Evolutionary conservation across 2,888 invertebrate species (phyloP).

Genomic region (Aquatica leii): DNA sequence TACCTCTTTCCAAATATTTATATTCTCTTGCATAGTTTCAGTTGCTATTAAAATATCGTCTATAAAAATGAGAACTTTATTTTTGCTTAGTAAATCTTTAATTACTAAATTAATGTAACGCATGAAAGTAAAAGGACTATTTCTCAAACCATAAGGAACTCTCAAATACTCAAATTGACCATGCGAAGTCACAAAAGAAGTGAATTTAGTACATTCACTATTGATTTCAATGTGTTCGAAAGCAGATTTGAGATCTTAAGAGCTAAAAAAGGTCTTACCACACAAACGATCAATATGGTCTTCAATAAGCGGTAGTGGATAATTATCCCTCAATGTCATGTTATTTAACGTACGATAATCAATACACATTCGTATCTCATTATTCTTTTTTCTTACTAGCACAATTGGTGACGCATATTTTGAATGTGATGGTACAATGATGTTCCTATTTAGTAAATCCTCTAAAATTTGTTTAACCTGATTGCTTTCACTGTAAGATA

Average conservation of each 20-base stretch:
- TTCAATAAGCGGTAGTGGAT: conserved; percentile 36
- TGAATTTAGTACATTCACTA: conserved; percentile 11
- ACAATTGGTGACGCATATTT: conserved; percentile 18
- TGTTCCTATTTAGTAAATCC: conserved; percentile 27
- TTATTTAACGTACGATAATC: conserved; percentile 12
- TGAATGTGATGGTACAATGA: conserved; percentile 16
- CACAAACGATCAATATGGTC: background rate
- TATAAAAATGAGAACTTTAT: too few species aligned
- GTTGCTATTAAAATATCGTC: too few species aligned
- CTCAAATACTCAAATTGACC: conserved; percentile 4
- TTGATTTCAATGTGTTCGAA: conserved; percentile 23
- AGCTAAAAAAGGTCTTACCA: conserved; percentile 7
- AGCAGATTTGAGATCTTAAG: conserved; percentile 19
- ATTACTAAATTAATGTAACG: too few species aligned
- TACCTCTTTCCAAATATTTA: too few species aligned
- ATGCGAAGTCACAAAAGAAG: too few species aligned
- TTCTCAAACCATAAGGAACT: too few species aligned
- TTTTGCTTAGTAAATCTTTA: too few species aligned
- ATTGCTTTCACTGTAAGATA: conserved; percentile 24
- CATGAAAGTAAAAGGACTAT: too few species aligned
- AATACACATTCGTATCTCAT: background rate
- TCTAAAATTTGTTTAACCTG: conserved; percentile 27
- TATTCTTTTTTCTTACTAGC: conserved; percentile 9
- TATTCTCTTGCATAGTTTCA: too few species aligned
- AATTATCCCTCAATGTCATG: too few species aligned